Evolutionary conservation across 2,113 vertebrate genomes (phyloP).

Genomic region (Pangasianodon hypophthalmus): DNA sequence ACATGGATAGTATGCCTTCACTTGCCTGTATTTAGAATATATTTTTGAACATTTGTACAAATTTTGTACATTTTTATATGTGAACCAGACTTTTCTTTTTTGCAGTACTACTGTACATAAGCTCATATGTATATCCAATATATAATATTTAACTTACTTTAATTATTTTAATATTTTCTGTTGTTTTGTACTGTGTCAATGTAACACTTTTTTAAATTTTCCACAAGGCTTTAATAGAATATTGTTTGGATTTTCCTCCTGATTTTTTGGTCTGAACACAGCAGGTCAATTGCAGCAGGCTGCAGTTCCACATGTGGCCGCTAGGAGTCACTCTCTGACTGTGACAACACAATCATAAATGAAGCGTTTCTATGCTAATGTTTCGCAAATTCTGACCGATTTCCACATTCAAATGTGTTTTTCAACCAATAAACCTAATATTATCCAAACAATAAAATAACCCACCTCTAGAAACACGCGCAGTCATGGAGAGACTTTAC

Average conservation of each 20-base stretch:
- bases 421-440: background rate
- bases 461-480: background rate
- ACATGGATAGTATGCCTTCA: background rate
- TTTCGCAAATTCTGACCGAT: background rate
- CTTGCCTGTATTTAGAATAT: background rate
- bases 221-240: background rate
- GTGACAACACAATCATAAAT: background rate
- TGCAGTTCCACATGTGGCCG: slow-evolving; percentile 64
- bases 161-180: background rate
- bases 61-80: background rate
- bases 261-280: background rate
- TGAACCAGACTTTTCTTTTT: background rate
- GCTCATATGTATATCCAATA: background rate
- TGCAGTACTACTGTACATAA: background rate
- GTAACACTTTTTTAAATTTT: background rate
- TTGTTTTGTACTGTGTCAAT: background rate
- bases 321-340: slow-evolving; percentile 65
- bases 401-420: slow-evolving; percentile 9
- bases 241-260: background rate
- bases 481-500: background rate
- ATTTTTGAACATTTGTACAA: background rate
- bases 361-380: background rate
- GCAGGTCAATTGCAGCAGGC: background rate
- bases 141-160: background rate
- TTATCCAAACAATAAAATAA: background rate